phyloP scores from a whole-genome alignment of 2,888 invertebrate genomes.

The Drosophila subsilvestris region DNA sequence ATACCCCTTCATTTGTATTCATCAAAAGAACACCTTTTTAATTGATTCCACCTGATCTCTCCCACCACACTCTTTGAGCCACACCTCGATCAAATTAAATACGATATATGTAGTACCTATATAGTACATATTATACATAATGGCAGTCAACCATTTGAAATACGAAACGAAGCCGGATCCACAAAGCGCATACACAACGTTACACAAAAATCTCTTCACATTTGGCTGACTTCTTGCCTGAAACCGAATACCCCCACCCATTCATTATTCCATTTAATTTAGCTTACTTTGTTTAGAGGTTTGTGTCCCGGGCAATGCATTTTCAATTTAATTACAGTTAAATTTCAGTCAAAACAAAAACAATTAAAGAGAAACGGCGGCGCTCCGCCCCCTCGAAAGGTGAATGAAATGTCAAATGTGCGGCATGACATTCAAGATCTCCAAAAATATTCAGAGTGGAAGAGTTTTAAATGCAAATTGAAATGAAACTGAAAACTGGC shows the following conservation, averaged over 20 bases:
- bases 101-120: conserved; percentile 1
- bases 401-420: conserved; percentile 70
- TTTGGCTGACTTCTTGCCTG: conserved; percentile 53
- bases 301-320: conserved; percentile 22
- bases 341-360: conserved; percentile 40
- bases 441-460: not conserved
- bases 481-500: conserved; percentile 26
- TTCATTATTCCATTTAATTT: conserved; percentile 52
- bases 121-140: not conserved
- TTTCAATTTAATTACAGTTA: conserved; percentile 45
- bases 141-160: conserved; percentile 56
- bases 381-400: conserved; percentile 51
- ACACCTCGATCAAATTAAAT: conserved; percentile 48
- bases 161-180: conserved; percentile 41
- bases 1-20: not conserved
- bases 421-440: not conserved
- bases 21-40: not conserved
- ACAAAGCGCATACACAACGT: conserved; percentile 22
- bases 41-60: conserved; percentile 1
- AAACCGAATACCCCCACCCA: conserved; percentile 7
- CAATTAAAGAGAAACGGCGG: conserved; percentile 47
- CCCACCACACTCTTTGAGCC: conserved; percentile 38
- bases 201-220: conserved; percentile 51
- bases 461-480: conserved; percentile 27
- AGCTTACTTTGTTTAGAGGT: conserved; percentile 18